phyloP scores from a whole-genome alignment of 2,113 vertebrate genomes.

The Eurystomus gularis region DNA sequence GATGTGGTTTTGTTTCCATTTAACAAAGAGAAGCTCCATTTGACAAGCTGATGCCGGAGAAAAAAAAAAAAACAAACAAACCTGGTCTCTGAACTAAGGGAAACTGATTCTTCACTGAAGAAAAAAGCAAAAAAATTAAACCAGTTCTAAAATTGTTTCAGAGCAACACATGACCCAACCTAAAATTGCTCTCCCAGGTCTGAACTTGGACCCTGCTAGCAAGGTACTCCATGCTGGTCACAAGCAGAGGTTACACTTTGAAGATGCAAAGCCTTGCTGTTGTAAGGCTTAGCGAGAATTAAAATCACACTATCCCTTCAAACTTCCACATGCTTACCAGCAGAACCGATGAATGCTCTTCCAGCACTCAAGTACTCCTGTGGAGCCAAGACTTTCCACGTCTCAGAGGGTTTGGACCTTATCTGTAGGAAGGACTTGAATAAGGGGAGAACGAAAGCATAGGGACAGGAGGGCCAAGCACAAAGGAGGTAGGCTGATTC shows the following conservation, averaged over 20 bases:
- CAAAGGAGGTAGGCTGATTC: neutral
- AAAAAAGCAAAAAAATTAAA: neutral
- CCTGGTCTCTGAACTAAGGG: neutral
- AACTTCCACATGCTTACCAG: neutral
- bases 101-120: neutral
- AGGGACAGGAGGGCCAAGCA: neutral
- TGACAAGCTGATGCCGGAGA: neutral
- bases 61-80: conserved; percentile 7
- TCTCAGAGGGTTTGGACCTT: neutral
- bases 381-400: neutral
- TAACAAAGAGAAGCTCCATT: conserved; percentile 9
- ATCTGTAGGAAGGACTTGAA: neutral
- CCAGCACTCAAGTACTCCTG: neutral
- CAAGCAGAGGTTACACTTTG: neutral
- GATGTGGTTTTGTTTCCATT: neutral
- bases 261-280: neutral
- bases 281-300: neutral
- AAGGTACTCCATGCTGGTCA: neutral
- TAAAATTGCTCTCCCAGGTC: neutral
- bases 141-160: neutral
- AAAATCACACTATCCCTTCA: neutral
- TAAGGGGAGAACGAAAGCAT: neutral
- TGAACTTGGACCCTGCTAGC: neutral
- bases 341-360: neutral
- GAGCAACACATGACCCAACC: neutral